phyloP scores from a whole-genome alignment of 2,888 invertebrate genomes.

The Cheilosia impressa region DNA sequence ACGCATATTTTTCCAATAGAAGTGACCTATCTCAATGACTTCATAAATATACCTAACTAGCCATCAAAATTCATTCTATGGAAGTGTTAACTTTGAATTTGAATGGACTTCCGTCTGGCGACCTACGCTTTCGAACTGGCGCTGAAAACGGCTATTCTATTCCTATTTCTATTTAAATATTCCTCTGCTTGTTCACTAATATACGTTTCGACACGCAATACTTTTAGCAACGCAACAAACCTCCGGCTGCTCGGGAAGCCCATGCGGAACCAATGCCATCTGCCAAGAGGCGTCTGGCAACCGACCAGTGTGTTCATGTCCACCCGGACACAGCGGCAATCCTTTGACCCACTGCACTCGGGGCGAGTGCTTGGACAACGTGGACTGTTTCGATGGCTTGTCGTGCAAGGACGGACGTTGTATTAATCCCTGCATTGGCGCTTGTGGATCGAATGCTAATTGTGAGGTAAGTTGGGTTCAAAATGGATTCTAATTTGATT shows the following conservation, averaged over 20 bases:
- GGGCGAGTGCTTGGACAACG: conserved; percentile 90
- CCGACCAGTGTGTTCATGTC: conserved; percentile 91
- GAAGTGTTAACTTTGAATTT: not conserved
- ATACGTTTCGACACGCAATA: not conserved
- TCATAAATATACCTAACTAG: not conserved
- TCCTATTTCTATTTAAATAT: conserved; percentile 7
- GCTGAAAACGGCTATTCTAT: not conserved
- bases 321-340: conserved; percentile 92
- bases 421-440: conserved; percentile 90
- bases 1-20: conserved; percentile 4
- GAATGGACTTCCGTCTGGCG: conserved; percentile 9
- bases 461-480: conserved; percentile 87
- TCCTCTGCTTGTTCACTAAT: not conserved
- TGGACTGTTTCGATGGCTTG: conserved; percentile 89
- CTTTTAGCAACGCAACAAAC: conserved; percentile 69
- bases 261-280: conserved; percentile 88
- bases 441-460: conserved; percentile 90
- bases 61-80: conserved; percentile 8
- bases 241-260: conserved; percentile 85
- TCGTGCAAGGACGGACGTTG: conserved; percentile 91
- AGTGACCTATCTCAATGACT: conserved; percentile 5
- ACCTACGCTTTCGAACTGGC: not conserved
- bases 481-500: not conserved
- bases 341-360: conserved; percentile 89
- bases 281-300: conserved; percentile 87